A percentile compares a stretch with the other conserved stretches of the same genome.
phyloP scores from a whole-genome alignment of 2,888 invertebrate genomes.

The Eupeodes latifasciatus region DNA sequence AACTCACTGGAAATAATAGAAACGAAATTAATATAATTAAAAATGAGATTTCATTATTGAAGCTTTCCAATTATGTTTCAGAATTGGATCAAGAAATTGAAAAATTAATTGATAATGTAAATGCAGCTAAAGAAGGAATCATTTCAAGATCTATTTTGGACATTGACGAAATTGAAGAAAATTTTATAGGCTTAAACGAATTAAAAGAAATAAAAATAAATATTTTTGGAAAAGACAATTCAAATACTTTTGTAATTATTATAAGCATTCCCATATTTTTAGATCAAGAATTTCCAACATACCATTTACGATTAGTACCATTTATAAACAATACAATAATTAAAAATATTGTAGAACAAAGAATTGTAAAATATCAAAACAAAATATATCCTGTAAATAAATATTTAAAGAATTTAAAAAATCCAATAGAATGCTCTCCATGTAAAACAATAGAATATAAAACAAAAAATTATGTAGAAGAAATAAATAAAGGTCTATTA shows the following conservation, averaged over 20 bases:
- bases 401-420: conserved; percentile 8
- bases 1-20: background rate
- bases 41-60: background rate
- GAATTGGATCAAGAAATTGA: background rate
- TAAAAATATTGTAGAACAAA: too few relatives aligned
- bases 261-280: background rate
- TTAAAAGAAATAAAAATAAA: conserved; percentile 11
- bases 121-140: too few relatives aligned
- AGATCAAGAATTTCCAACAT: background rate
- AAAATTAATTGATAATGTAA: too few relatives aligned
- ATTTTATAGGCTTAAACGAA: conserved; percentile 13
- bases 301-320: background rate
- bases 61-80: background rate
- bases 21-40: conserved; percentile 5
- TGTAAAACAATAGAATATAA: background rate
- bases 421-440: background rate
- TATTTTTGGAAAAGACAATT: conserved; percentile 26
- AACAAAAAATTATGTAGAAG: conserved; percentile 11
- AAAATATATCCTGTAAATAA: background rate
- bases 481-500: conserved; percentile 1
- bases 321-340: too few relatives aligned
- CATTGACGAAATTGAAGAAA: background rate
- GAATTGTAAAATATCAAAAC: background rate
- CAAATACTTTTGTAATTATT: conserved; percentile 10
- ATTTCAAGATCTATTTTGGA: too few relatives aligned